Percentiles rank a stretch among this genome's conserved stretches.
phyloP scores from a whole-genome alignment of 2,113 vertebrate genomes.

The Toxotes chatareus region DNA sequence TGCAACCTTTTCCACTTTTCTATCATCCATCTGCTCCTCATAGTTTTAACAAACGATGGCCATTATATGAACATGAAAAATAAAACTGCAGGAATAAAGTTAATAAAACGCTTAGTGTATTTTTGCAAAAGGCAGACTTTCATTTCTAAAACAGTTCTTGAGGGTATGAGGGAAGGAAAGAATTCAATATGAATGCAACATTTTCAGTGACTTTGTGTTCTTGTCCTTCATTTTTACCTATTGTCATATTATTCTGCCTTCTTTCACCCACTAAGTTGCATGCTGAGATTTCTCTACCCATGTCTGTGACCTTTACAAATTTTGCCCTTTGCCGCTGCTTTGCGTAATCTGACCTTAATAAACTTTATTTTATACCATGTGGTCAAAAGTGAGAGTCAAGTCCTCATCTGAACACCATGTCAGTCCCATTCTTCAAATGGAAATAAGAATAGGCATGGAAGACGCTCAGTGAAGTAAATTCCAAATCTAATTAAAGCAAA shows the following conservation, averaged over 20 bases:
- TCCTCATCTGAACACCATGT: conserved; percentile 81
- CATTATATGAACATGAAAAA: neutral
- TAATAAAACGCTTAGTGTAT: neutral
- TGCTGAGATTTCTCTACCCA: conserved; percentile 71
- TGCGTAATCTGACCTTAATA: conserved; percentile 79
- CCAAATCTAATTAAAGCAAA: conserved; percentile 47
- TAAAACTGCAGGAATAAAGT: neutral
- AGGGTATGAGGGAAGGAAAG: conserved; percentile 33
- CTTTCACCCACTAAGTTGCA: conserved; percentile 55
- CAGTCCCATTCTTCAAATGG: conserved; percentile 49
- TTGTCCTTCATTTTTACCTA: conserved; percentile 59
- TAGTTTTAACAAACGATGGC: neutral
- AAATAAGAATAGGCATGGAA: conserved; percentile 9
- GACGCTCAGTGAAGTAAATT: conserved; percentile 56
- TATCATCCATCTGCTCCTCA: neutral
- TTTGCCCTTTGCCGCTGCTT: conserved; percentile 69
- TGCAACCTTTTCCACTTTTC: neutral
- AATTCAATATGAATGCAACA: conserved; percentile 55
- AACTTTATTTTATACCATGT: conserved; percentile 81
- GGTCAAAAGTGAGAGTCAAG: conserved; percentile 76
- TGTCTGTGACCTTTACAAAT: conserved; percentile 75
- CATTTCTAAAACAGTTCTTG: neutral
- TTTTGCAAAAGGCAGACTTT: neutral
- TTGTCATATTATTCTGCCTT: conserved; percentile 69
- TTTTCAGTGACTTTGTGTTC: conserved; percentile 66